A percentile compares a stretch with the other conserved stretches of the same genome.
Conservation (phyloP, 2,797 vertebrate species). For the Aselliscus stoliczkanus region DNA sequence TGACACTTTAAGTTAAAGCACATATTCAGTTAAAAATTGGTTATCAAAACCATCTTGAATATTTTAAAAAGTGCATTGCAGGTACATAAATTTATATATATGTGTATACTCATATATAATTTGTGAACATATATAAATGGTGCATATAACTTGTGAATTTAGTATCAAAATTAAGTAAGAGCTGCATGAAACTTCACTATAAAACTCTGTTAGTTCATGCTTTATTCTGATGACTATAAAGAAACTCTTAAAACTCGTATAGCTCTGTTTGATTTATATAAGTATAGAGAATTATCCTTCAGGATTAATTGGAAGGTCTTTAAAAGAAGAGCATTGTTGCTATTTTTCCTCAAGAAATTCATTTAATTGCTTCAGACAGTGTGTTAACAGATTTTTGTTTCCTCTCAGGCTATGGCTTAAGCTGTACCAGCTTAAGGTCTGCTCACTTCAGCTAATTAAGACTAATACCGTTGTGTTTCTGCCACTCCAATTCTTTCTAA, state of each 20-base stretch:
- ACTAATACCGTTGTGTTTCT: constrained; percentile 53
- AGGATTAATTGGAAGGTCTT: constrained; percentile 56
- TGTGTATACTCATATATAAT: not conserved
- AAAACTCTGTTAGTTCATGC: not conserved
- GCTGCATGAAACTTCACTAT: not conserved
- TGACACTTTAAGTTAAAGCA: constrained; percentile 10
- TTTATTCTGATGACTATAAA: constrained; percentile 36
- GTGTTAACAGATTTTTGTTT: constrained; percentile 58
- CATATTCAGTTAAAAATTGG: constrained; percentile 38
- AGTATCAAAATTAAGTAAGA: constrained; percentile 35
- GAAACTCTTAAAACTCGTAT: constrained; percentile 23
- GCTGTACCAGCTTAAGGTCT: constrained; percentile 27
- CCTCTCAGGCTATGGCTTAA: constrained; percentile 35
- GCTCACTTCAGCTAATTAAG: constrained; percentile 60
- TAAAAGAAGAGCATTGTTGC: constrained; percentile 35
- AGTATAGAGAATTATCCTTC: constrained; percentile 43
- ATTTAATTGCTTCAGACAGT: constrained; percentile 52
- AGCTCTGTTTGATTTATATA: constrained; percentile 47
- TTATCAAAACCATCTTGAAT: constrained; percentile 28
- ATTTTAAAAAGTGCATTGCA: constrained; percentile 29
- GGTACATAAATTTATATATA: not conserved
- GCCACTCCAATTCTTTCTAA: constrained; percentile 11
- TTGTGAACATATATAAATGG: not conserved
- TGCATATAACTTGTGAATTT: constrained; percentile 22
- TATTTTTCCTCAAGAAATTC: constrained; percentile 58